Evolutionary conservation across 1,140 invertebrate genomes (phyloP).

Genomic region (Schlechtendalia chinensis): DNA sequence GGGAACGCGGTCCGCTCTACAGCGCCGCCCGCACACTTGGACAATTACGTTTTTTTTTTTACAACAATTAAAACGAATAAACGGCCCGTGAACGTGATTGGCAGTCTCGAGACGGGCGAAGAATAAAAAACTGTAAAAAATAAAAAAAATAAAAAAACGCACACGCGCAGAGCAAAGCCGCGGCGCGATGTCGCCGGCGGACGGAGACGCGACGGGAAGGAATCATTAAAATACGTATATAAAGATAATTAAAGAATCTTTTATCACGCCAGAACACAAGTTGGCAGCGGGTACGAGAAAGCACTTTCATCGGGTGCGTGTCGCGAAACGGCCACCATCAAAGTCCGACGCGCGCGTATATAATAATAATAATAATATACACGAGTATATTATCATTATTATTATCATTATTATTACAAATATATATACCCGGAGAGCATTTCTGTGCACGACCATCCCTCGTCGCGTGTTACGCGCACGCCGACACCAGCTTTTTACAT

Average conservation of each 20-base stretch:
- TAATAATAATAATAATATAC: neutral
- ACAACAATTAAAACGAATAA: constrained; percentile 19
- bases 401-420: too few relatives aligned
- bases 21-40: neutral
- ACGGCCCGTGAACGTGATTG: constrained; percentile 26
- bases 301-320: constrained; percentile 35
- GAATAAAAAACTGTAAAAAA: neutral
- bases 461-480: too few relatives aligned
- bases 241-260: constrained; percentile 50
- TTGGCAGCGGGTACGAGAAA: constrained; percentile 39
- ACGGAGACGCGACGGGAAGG: too few relatives aligned
- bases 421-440: neutral
- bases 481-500: too few relatives aligned
- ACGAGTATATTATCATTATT: too few relatives aligned
- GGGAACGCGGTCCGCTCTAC: too few relatives aligned
- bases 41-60: constrained; percentile 27
- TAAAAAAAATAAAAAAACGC: too few relatives aligned
- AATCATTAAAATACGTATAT: constrained; percentile 46
- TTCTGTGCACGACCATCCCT: too few relatives aligned
- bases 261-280: constrained; percentile 39
- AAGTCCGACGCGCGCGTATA: constrained; percentile 14
- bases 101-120: constrained; percentile 8
- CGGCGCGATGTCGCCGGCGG: neutral
- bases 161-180: too few relatives aligned
- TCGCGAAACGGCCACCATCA: constrained; percentile 31